These are phyloP conservation scores for Drosophila mojavensis DNA, from an alignment of 1,140 invertebrate species.

Conservation along the genomic window DNA sequence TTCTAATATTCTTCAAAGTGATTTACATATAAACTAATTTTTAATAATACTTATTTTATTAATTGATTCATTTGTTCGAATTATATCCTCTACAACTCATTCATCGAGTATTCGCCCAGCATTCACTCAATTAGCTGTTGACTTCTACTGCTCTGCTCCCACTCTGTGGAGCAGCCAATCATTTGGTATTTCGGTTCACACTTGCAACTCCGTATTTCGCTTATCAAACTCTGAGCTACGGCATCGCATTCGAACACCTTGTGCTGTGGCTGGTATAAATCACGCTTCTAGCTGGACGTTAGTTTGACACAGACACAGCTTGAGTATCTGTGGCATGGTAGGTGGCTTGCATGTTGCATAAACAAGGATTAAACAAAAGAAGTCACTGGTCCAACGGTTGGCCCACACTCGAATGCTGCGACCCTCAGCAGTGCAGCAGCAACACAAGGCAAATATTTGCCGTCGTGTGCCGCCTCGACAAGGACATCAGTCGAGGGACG, in stretches of 20 bases:
- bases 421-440: slow-evolving; percentile 13
- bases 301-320: slow-evolving; percentile 27
- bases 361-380: slow-evolving; percentile 76
- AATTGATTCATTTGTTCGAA: too few relatives aligned
- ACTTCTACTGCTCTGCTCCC: not conserved
- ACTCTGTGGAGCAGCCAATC: slow-evolving; percentile 9
- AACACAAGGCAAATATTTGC: slow-evolving; percentile 66
- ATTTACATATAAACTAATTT: too few relatives aligned
- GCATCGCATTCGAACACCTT: slow-evolving; percentile 20
- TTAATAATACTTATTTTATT: too few relatives aligned
- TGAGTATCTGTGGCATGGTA: slow-evolving; percentile 10
- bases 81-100: too few relatives aligned
- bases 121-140: not conserved
- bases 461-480: slow-evolving; percentile 63
- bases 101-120: too few relatives aligned
- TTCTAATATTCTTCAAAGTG: too few relatives aligned
- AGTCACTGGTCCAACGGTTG: slow-evolving; percentile 28
- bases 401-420: slow-evolving; percentile 2
- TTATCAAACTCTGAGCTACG: slow-evolving; percentile 46
- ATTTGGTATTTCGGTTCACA: slow-evolving; percentile 8
- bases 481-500: slow-evolving; percentile 47
- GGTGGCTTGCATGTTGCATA: slow-evolving; percentile 77
- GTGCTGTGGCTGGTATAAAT: slow-evolving; percentile 48
- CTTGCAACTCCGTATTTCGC: not conserved
- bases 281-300: slow-evolving; percentile 55